phyloP scores from a whole-genome alignment of 2,113 vertebrate genomes.

The Cephalophus harveyi region DNA sequence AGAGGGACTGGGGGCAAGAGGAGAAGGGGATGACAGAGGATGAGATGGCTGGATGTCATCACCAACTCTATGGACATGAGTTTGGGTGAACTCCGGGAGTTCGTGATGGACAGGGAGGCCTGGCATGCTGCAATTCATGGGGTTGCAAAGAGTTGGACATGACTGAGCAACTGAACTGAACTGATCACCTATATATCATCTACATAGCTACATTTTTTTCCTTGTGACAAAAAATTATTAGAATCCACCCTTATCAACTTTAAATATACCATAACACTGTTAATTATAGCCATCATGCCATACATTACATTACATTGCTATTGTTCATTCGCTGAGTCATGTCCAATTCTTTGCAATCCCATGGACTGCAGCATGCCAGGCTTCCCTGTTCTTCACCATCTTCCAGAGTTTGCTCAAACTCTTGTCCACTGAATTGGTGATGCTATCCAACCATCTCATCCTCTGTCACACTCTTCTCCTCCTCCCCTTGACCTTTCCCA shows the following conservation, averaged over 20 bases:
- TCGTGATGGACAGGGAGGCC: too few relatives aligned
- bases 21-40: too few relatives aligned
- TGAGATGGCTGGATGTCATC: too few relatives aligned
- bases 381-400: neutral
- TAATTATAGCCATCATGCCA: neutral
- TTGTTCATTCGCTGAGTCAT: neutral
- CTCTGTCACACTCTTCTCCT: neutral
- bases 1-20: too few relatives aligned
- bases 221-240: neutral
- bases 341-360: neutral
- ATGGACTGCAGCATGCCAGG: neutral
- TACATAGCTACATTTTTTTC: neutral
- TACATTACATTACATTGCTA: neutral
- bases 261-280: neutral
- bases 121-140: too few relatives aligned
- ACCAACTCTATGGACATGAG: too few relatives aligned
- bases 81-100: too few relatives aligned
- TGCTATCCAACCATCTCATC: neutral
- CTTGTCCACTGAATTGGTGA: neutral
- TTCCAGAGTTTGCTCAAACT: neutral
- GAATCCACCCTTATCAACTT: neutral
- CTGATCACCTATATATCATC: too few relatives aligned
- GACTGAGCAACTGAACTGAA: too few relatives aligned
- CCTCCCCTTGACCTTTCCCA: neutral
- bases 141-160: too few relatives aligned